Evolutionary conservation across 2,888 invertebrate species (phyloP).

Genomic region (Lasioglossum villosulum): DNA sequence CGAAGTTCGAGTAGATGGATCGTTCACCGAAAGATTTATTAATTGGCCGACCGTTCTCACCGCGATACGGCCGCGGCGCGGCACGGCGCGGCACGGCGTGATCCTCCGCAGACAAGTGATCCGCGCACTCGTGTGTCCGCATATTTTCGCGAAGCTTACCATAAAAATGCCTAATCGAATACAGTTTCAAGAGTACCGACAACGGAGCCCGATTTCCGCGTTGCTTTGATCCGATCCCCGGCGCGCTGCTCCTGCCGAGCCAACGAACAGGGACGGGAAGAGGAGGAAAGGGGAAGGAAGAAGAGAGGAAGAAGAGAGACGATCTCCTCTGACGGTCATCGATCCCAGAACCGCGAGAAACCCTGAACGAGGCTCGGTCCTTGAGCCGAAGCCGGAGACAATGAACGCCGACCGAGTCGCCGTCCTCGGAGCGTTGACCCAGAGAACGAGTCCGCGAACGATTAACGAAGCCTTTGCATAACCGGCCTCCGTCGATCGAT

Average conservation of each 20-base stretch:
- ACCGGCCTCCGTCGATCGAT: constrained; percentile 62
- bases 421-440: constrained; percentile 72
- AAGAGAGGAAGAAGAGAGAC: constrained; percentile 35
- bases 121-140: background rate
- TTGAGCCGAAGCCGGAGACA: constrained; percentile 67
- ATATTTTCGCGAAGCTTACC: background rate
- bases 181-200: constrained; percentile 10
- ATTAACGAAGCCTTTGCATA: constrained; percentile 69
- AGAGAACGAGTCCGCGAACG: constrained; percentile 65
- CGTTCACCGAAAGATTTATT: background rate
- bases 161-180: constrained; percentile 19
- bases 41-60: background rate
- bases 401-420: constrained; percentile 60
- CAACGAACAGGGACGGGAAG: background rate
- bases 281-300: constrained; percentile 20
- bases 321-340: constrained; percentile 69
- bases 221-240: constrained; percentile 30
- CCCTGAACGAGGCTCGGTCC: constrained; percentile 67
- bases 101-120: background rate
- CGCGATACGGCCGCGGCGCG: background rate
- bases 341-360: constrained; percentile 67
- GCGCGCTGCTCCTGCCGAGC: constrained; percentile 34
- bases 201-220: constrained; percentile 48
- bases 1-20: background rate
- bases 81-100: background rate